phyloP scores from a whole-genome alignment of 2,797 vertebrate species.

The Garrulus glandarius region DNA sequence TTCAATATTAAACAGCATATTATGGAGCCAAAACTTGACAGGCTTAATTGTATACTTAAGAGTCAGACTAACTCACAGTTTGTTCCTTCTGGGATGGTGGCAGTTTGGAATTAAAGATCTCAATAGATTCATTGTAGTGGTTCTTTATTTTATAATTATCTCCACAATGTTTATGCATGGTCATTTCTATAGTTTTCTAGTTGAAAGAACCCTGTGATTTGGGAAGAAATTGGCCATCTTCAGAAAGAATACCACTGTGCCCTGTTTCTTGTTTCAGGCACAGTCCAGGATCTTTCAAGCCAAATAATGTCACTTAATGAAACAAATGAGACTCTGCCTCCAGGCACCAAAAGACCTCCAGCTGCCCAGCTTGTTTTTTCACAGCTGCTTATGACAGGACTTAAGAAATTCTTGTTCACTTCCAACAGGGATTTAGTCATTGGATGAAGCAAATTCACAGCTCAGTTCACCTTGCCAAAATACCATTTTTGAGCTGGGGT shows the following conservation, averaged over 20 bases:
- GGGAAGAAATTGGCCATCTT: neutral
- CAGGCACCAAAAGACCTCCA: neutral
- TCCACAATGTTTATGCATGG: neutral
- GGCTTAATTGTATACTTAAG: constrained; percentile 59
- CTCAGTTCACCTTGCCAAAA: neutral
- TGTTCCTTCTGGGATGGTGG: constrained; percentile 42
- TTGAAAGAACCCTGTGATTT: neutral
- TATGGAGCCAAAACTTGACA: constrained; percentile 35
- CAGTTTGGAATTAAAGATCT: constrained; percentile 52
- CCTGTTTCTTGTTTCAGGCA: neutral
- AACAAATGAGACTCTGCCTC: neutral
- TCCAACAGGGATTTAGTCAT: neutral
- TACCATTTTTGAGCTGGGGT: neutral
- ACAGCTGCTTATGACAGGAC: neutral
- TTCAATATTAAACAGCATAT: constrained; percentile 61
- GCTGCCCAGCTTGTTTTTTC: neutral
- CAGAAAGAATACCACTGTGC: neutral
- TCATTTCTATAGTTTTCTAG: constrained; percentile 6
- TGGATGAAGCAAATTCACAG: neutral
- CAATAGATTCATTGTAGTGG: constrained; percentile 7
- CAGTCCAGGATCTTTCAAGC: neutral
- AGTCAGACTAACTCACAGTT: constrained; percentile 52
- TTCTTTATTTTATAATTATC: constrained; percentile 57
- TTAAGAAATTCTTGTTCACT: neutral
- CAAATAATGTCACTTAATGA: neutral